These are phyloP conservation scores for Cordilura impudica DNA, from an alignment of 2,888 invertebrate genomes.

Conservation along the genomic window DNA sequence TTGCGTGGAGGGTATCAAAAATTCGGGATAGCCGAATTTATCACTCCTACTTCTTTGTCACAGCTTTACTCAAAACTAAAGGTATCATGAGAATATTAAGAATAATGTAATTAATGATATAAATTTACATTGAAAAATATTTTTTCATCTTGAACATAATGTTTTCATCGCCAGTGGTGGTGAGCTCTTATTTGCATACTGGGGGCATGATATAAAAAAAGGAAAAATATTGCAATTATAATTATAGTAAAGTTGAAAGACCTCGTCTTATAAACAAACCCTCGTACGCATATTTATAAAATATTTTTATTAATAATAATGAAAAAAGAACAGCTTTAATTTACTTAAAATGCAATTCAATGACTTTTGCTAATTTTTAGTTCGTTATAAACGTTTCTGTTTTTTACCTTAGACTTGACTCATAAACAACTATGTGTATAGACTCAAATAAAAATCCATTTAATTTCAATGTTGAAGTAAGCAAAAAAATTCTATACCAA, in stretches of 20 bases:
- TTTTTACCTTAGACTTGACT: slow-evolving; percentile 48
- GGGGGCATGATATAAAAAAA: no score
- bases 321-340: not conserved
- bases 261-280: not conserved
- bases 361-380: slow-evolving; percentile 3
- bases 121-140: no score
- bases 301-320: slow-evolving; percentile 26
- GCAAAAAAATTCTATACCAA: slow-evolving; percentile 32
- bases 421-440: not conserved
- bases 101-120: no score
- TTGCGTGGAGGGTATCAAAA: no score
- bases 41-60: no score
- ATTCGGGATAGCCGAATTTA: no score
- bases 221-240: no score
- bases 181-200: no score
- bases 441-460: not conserved
- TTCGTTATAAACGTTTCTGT: not conserved
- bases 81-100: no score
- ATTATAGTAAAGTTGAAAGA: slow-evolving; percentile 9
- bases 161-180: no score
- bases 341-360: not conserved
- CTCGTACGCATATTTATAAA: slow-evolving; percentile 21
- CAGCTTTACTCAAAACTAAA: no score
- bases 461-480: slow-evolving; percentile 12
- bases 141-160: no score